Base-by-base conservation (phyloP, 1,140 invertebrate species). In the Lasaia peninsularis region DNA sequence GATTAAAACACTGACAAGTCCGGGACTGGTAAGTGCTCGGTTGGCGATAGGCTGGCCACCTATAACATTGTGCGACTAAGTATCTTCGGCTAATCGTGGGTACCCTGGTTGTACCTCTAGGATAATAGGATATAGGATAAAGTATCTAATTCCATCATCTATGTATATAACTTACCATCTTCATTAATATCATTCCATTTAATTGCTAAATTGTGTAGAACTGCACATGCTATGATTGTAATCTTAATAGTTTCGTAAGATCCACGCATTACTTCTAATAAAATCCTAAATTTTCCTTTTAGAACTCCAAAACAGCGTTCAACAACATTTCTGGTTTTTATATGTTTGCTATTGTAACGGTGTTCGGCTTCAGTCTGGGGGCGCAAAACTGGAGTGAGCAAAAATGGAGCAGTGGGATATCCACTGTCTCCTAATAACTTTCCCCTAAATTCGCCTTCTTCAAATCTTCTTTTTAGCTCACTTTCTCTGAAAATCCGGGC, bases 201-300 rank as follows among this genome's bases (percentile, higher is more conserved):
- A 33, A 50, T 57, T 6, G 55, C 57, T n/a, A 63, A 33, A 52
- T 63, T 63, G 44, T 63, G 62, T 48, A 63, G 20, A 32, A 63
- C 62, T 44, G 56, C 62, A 52, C 52, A 56, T 32, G 62, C 56
- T 21, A 59, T 20, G 40, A 56, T 56, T 18, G 55, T 56, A 7
- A 31, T 44, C 52, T 59, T 63, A 11, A 44, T 56, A 9, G 44
- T 59, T 9, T 1, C 35, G 2, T 7, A 32, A 2, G 52, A 58
- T 1, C 51, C 40, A 20, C 51, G 53, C 37, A 63, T 37, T 2
- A 54, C 61, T 12, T 55, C 32, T 11, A 54, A 12, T 12, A 58
- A 48, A 37, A 54, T 55, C 18, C 40, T 10, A 6, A 63, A 63
- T 14, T 52, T 5, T 55, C 58, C 31, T 21, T 58, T 58, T 40